phyloP scores from a whole-genome alignment of 1,140 invertebrate genomes.

The Xylocopa sonorina region DNA sequence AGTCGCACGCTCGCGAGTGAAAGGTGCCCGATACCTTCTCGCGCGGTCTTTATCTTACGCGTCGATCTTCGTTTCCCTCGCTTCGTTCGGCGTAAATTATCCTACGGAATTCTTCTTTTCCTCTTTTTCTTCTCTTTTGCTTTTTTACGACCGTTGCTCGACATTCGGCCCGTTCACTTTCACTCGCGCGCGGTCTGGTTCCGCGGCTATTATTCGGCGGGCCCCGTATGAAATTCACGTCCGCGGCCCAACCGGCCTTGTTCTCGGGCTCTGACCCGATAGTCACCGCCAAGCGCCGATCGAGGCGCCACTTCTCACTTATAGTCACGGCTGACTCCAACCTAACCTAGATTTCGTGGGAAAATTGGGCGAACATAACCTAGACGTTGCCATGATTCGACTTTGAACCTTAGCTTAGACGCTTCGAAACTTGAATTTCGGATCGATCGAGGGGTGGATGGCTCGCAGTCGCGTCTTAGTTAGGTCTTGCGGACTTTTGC shows the following conservation, averaged over 20 bases:
- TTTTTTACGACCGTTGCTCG: conserved; percentile 63
- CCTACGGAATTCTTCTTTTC: conserved; percentile 27
- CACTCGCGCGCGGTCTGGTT: conserved; percentile 39
- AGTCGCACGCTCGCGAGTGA: conserved; percentile 39
- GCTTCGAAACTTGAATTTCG: too few species aligned
- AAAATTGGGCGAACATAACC: neutral
- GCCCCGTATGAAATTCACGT: conserved; percentile 29
- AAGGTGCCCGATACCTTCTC: conserved; percentile 38
- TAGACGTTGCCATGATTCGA: too few species aligned
- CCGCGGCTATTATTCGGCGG: neutral
- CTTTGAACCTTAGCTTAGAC: too few species aligned
- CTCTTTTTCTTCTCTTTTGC: neutral
- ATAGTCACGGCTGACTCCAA: neutral
- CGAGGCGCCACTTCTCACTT: neutral
- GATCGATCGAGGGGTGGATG: too few species aligned
- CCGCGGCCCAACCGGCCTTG: neutral
- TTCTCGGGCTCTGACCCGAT: neutral
- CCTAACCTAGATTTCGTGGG: neutral
- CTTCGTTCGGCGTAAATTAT: conserved; percentile 46
- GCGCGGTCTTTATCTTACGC: conserved; percentile 12
- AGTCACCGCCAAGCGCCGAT: neutral
- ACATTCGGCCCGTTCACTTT: conserved; percentile 65
- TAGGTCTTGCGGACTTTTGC: too few species aligned
- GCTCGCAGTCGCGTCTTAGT: too few species aligned
- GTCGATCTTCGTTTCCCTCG: conserved; percentile 42